Base-by-base conservation (phyloP, 1,140 invertebrate species). In the Drosophila azteca region DNA sequence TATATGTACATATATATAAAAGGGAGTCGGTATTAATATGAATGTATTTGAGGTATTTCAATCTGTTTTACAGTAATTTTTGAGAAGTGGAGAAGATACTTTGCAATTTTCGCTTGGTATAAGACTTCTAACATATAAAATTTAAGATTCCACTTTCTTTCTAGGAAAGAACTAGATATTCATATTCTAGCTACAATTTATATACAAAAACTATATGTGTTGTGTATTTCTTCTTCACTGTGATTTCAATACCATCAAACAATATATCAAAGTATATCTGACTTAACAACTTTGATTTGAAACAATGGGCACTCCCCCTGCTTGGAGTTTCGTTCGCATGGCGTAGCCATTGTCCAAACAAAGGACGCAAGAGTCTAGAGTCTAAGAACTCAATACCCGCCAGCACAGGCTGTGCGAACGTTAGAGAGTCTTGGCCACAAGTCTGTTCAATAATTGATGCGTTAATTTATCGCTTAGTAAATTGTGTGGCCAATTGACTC, bases 381-480 rank as follows among this genome's bases (percentile, higher is more conserved):
- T 51, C 31, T 45, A 53, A 45, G 35, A 39, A 39, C 35, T 13
- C 35, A 22, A 39, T 20, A 52, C 46, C 48, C 60, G 53, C 43
- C 43, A 31, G 31, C 41, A 53, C 39, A 45, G 31, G 31, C 31
- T 41, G 5, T 39, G 3, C 3, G 13, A 13, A 11, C 11, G 11
- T 13, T 5, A 11, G 35, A 39, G 11, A 39, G 0, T 35, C 35
- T n/a, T 13, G 49, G 35, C 17, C 31, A 31, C 76, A 64, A 29
- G 59, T 20, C 61, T 60, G 58, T 66, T 87, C 50, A 87, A 88
- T 87, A 69, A 87, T 87, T 79, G 77, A 87, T 87, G 83, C 60
- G 83, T 61, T 87, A 87, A 87, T 87, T 87, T 87, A 87, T 87
- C 70, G 83, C 45, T 87, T 83, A 77, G 82, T 67, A 82, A 87